These are phyloP conservation scores for Onychomys torridus DNA, from an alignment of 2,797 vertebrate genomes.

Conservation along the genomic window DNA sequence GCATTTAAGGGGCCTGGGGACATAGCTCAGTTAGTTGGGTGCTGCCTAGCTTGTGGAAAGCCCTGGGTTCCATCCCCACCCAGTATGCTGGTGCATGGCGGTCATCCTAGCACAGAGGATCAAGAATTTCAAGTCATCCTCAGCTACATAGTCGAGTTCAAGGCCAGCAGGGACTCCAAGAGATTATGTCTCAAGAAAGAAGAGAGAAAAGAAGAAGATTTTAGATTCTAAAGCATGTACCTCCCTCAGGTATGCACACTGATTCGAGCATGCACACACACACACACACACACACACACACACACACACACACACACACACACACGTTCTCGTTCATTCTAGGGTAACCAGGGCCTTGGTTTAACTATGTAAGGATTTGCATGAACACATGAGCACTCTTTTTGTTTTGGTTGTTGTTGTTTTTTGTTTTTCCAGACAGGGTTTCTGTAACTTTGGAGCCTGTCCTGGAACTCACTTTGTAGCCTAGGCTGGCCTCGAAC, in stretches of 20 bases:
- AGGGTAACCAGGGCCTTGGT: background rate
- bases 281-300: no score
- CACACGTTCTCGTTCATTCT: no score
- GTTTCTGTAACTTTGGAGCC: no score
- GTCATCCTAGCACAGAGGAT: background rate
- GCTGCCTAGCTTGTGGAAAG: background rate
- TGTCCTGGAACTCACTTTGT: no score
- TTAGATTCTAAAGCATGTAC: background rate
- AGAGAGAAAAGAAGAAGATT: background rate
- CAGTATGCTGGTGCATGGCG: rapidly evolving
- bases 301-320: background rate
- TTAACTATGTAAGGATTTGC: background rate
- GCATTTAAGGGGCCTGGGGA: no score
- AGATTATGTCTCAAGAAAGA: background rate
- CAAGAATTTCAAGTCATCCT: background rate
- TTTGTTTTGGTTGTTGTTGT: no score
- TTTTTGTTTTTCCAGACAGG: no score
- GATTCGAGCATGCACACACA: background rate
- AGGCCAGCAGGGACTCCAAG: background rate
- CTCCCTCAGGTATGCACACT: background rate
- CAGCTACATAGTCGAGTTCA: background rate
- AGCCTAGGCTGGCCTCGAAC: no score
- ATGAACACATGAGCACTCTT: no score
- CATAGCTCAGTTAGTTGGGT: background rate
- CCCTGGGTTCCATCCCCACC: background rate